phyloP scores from a whole-genome alignment of 2,113 vertebrate genomes.

The Phycodurus eques region DNA sequence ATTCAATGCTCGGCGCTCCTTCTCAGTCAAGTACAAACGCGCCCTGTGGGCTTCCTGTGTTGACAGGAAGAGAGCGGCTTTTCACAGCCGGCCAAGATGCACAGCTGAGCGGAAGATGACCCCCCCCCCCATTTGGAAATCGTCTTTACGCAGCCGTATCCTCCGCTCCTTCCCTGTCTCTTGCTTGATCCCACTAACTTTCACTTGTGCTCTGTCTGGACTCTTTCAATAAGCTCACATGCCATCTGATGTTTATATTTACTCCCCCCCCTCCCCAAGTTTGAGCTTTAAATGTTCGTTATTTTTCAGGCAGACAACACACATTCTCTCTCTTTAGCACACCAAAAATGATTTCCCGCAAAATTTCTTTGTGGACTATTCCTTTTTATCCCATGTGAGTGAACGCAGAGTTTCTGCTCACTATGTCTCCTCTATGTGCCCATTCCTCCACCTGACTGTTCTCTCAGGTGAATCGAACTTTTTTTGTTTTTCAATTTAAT shows the following conservation, averaged over 20 bases:
- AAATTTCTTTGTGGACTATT: background rate
- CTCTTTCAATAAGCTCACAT: background rate
- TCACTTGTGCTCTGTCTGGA: background rate
- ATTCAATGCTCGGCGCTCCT: constrained; percentile 48
- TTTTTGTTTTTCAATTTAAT: background rate
- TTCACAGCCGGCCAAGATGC: constrained; percentile 72
- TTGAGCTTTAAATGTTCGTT: background rate
- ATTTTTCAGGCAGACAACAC: background rate
- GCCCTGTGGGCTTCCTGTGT: constrained; percentile 67
- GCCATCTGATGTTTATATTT: background rate
- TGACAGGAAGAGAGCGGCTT: constrained; percentile 70
- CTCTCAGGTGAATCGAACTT: background rate
- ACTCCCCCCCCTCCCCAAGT: background rate
- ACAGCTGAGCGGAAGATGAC: constrained; percentile 74
- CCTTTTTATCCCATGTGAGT: background rate
- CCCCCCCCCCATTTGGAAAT: constrained; percentile 46
- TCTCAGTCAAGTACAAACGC: constrained; percentile 53
- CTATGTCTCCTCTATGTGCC: background rate
- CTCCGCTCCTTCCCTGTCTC: constrained; percentile 12
- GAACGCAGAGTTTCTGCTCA: background rate
- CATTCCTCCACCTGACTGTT: constrained; percentile 3
- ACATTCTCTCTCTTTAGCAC: background rate
- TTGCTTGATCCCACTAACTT: constrained; percentile 20
- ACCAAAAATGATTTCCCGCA: background rate
- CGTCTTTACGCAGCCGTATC: constrained; percentile 21